A percentile compares a stretch with the other conserved stretches of the same genome.
Conservation (phyloP, 30 jellyfish, hydroid and myxozoan species). For the Mastigias papua region DNA sequence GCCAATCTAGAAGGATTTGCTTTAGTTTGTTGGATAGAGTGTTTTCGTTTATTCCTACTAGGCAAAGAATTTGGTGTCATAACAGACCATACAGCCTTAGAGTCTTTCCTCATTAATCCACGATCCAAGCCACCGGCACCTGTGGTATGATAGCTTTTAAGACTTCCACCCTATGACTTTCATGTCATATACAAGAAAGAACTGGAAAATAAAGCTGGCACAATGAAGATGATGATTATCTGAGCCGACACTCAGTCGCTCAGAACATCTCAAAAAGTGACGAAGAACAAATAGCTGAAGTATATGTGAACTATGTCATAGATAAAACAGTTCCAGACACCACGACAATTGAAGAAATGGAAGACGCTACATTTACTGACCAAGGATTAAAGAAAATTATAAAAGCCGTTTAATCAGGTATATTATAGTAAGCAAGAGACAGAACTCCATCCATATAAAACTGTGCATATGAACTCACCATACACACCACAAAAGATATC, state of each 20-base stretch:
- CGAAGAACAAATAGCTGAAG: conserved; percentile 36
- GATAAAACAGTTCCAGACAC: background rate
- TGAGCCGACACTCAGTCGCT: conserved; percentile 41
- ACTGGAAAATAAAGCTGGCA: background rate
- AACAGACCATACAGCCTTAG: conserved; percentile 43
- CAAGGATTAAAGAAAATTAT: too few relatives aligned
- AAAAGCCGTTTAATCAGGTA: too few relatives aligned
- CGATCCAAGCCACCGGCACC: conserved; percentile 31
- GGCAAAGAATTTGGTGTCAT: conserved; percentile 50
- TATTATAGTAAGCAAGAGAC: too few relatives aligned
- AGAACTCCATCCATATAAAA: too few relatives aligned
- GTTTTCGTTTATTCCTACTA: conserved; percentile 18
- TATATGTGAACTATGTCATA: conserved; percentile 3
- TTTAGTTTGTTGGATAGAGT: conserved; percentile 41
- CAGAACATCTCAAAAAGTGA: background rate
- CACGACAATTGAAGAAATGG: conserved; percentile 23
- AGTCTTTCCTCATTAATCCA: conserved; percentile 38
- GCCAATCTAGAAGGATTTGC: background rate
- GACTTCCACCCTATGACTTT: conserved; percentile 29
- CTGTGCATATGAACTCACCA: too few relatives aligned
- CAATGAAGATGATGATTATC: conserved; percentile 34
- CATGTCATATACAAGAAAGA: conserved; percentile 6
- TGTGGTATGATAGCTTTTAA: conserved; percentile 20
- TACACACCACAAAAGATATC: too few relatives aligned
- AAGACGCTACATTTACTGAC: background rate